These are phyloP conservation scores for Polylopha cassiicola DNA, from an alignment of 2,888 invertebrate species.

Conservation along the genomic window DNA sequence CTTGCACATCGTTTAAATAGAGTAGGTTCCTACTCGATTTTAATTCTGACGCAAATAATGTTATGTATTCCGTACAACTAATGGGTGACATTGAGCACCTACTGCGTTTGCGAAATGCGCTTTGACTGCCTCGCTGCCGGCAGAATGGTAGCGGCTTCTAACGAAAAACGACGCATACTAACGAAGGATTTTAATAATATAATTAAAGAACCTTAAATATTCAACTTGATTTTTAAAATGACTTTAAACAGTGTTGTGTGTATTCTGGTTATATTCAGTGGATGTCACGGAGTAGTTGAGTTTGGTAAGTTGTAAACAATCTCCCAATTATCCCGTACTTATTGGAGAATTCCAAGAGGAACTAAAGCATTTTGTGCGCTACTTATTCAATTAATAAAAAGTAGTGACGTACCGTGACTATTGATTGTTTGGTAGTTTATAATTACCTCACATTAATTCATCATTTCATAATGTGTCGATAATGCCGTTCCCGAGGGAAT, in stretches of 20 bases:
- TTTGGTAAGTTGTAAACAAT: no score
- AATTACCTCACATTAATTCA: no score
- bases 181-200: background rate
- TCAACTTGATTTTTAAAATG: no score
- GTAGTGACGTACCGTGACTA: no score
- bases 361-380: background rate
- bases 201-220: background rate
- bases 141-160: conserved; percentile 10
- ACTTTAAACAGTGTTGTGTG: conserved; percentile 28
- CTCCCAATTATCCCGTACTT: no score
- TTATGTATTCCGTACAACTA: conserved; percentile 41
- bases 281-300: conserved; percentile 42
- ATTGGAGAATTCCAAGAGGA: background rate
- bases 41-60: conserved; percentile 11
- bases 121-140: conserved; percentile 22
- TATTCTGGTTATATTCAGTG: conserved; percentile 33
- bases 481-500: no score
- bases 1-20: no score
- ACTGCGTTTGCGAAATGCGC: conserved; percentile 48
- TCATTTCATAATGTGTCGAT: no score
- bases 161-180: conserved; percentile 28
- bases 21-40: no score
- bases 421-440: no score
- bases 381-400: no score
- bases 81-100: conserved; percentile 49